phyloP scores from a whole-genome alignment of 2,113 vertebrate genomes.

The Coregonus clupeaformis region DNA sequence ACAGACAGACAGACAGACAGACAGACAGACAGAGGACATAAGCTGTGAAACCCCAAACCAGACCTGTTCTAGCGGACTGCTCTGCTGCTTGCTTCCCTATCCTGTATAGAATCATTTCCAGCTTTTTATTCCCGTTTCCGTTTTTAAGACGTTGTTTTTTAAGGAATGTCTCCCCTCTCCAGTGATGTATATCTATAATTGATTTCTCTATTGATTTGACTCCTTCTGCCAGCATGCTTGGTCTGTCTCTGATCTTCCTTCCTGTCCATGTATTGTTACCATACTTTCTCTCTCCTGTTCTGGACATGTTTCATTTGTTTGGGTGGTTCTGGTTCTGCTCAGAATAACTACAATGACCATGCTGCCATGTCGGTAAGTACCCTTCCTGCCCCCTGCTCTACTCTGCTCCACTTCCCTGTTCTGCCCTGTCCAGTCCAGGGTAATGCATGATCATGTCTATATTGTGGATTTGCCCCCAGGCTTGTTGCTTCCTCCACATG shows the following conservation, averaged over 20 bases:
- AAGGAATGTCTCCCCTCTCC: constrained; percentile 29
- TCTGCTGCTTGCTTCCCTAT: constrained; percentile 43
- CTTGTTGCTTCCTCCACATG: constrained; percentile 78
- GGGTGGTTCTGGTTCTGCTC: constrained; percentile 80
- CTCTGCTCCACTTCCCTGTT: neutral
- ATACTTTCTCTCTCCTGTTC: constrained; percentile 69
- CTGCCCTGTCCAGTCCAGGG: constrained; percentile 51
- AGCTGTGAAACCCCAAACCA: neutral
- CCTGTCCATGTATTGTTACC: constrained; percentile 83
- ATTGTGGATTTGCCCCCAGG: constrained; percentile 76
- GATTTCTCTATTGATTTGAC: constrained; percentile 49
- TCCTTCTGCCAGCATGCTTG: constrained; percentile 62
- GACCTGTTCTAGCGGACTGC: constrained; percentile 13
- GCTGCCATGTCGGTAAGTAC: constrained; percentile 95
- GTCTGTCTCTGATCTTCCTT: constrained; percentile 59
- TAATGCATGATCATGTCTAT: constrained; percentile 80
- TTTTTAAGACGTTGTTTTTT: constrained; percentile 22
- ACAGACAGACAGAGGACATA: no score
- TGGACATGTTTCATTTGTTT: constrained; percentile 81
- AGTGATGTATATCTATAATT: constrained; percentile 32
- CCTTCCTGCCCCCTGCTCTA: neutral
- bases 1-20: no score
- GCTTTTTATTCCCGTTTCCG: constrained; percentile 11
- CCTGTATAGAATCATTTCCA: constrained; percentile 31
- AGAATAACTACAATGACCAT: constrained; percentile 97